Evolutionary conservation across 2,113 vertebrate species (phyloP), one percentile per base, ranked within the genome.

Genomic region (Spheniscus mendiculus): DNA sequence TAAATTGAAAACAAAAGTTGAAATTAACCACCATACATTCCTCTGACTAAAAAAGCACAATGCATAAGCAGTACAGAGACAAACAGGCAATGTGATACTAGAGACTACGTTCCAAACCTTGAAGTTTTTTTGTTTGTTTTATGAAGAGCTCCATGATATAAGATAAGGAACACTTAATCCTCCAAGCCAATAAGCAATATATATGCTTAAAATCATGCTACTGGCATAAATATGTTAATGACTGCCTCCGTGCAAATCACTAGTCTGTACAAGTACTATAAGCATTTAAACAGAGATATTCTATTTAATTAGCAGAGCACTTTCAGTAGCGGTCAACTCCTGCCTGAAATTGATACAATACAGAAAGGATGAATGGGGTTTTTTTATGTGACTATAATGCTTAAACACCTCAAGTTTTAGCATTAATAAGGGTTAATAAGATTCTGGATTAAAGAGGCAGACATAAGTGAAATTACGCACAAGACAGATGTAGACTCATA

Each of bases 1-100:
- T 95, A 98, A 98, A 98, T 97, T 92, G 97, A 97, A 98, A 98
- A 97, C 97, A 98, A 97, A 97, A 94, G 67, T 92, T 92, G 59
- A 91, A 87, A 83, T 89, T 83, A 94, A 93, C 70, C 71, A 72
- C 90, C 76, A 90, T 70, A 98, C 91, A 61, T 97, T 96, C 96
- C 74, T 81, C 83, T 50, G 36, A 96, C 44, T 89, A 66, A 47
- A 87, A 87, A 65, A 42, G 80, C 77, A 76, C 89, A 95, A 89
- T 49, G 67, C 83, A 81, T 67, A 93, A 80, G 52, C 79, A 78
- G 40, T 40, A 71, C 73, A 86, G 22, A 71, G 58, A 91, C 78
- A 89, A 93, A 83, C 0, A 10, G n/a, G 89, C 89, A 94, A 89
- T 12, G 30, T 44, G 72, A 92, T 89, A 87, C 18, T 77, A 86